phyloP scores from a whole-genome alignment of 2,797 vertebrate genomes.

The Halcyon smyrnensis region DNA sequence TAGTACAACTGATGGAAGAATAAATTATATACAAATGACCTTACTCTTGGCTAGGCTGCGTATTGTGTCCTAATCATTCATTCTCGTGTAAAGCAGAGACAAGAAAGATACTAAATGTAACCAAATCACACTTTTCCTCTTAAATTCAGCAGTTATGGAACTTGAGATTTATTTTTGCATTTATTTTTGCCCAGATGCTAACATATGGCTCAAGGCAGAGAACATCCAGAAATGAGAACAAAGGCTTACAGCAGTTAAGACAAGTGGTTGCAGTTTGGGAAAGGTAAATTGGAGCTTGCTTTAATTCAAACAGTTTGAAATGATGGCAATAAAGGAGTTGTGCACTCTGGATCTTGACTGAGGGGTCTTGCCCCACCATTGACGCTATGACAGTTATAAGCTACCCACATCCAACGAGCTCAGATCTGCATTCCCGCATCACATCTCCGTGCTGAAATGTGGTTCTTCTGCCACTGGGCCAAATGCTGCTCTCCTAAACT shows the following conservation, averaged over 20 bases:
- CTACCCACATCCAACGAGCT: not conserved
- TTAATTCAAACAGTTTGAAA: not conserved
- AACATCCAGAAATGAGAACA: not conserved
- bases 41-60: not conserved
- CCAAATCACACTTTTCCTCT: not conserved
- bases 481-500: not conserved
- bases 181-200: slow-evolving; percentile 22
- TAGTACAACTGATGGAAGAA: not conserved
- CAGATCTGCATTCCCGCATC: not conserved
- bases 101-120: not conserved
- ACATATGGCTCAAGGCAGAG: not conserved
- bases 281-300: not conserved
- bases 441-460: not conserved
- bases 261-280: not conserved
- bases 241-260: not conserved
- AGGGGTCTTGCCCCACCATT: not conserved
- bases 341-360: not conserved
- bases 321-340: not conserved
- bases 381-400: not conserved
- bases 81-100: not conserved
- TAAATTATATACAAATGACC: not conserved
- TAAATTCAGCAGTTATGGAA: not conserved
- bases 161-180: not conserved
- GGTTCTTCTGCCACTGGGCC: not conserved
- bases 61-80: not conserved